These are phyloP conservation scores for Rhea americana DNA, from an alignment of 2,113 vertebrate genomes.

Conservation along the genomic window DNA sequence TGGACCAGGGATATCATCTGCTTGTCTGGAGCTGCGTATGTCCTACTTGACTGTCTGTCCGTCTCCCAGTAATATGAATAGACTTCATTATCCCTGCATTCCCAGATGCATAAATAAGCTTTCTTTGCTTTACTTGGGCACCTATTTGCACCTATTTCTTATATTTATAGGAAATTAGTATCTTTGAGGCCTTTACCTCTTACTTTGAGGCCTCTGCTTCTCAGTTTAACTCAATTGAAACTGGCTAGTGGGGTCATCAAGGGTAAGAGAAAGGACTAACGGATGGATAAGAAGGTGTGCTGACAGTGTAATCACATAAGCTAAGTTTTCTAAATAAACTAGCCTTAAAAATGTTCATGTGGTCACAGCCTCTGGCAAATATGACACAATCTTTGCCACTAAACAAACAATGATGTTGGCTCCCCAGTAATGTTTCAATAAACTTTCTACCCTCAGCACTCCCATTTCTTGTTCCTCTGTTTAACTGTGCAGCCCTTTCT, in stretches of 20 bases:
- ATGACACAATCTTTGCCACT: background rate
- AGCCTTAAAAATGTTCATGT: background rate
- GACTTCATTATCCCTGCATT: background rate
- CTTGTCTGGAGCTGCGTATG: background rate
- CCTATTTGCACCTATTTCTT: background rate
- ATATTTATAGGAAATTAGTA: background rate
- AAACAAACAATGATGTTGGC: background rate
- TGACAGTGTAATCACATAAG: background rate
- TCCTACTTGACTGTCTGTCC: background rate
- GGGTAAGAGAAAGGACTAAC: no score
- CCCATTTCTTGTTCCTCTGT: background rate
- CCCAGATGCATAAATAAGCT: background rate
- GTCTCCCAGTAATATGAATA: background rate
- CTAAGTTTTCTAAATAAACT: background rate
- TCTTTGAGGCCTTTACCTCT: background rate
- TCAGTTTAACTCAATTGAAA: background rate
- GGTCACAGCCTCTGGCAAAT: background rate
- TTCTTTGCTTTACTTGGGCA: background rate
- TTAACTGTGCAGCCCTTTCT: background rate
- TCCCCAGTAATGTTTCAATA: background rate
- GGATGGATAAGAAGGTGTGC: background rate
- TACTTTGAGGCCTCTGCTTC: background rate
- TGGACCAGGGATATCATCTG: background rate
- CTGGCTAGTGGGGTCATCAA: background rate
- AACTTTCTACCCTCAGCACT: background rate